Evolutionary conservation across 2,797 vertebrate genomes (phyloP).

Genomic region (Rhabdophis nuchalis): DNA sequence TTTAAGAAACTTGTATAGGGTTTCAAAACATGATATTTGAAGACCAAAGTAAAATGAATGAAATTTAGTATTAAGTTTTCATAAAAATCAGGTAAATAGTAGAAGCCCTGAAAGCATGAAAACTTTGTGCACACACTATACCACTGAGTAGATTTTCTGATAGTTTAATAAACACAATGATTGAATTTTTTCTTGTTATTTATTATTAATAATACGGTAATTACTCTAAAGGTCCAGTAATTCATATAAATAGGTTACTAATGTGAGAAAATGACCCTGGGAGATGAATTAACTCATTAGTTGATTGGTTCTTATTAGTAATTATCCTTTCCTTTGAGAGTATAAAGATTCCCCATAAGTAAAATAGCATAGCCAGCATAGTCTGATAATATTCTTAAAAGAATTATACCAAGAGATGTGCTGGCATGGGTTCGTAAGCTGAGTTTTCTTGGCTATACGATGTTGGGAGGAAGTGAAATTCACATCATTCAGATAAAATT

Average conservation of each 20-base stretch:
- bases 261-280: conserved; percentile 49
- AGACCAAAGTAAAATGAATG: background rate
- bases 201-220: conserved; percentile 56
- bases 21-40: background rate
- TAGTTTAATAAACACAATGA: conserved; percentile 54
- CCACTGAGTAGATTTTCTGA: conserved; percentile 36
- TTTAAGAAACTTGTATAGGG: conserved; percentile 3
- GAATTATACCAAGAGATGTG: conserved; percentile 2
- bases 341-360: conserved; percentile 37
- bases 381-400: conserved; percentile 50
- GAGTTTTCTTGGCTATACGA: background rate
- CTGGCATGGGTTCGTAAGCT: background rate
- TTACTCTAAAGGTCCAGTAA: conserved; percentile 44
- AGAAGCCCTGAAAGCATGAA: conserved; percentile 22
- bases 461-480: background rate
- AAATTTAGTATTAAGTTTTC: conserved; percentile 33
- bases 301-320: conserved; percentile 49
- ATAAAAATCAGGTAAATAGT: conserved; percentile 30
- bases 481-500: background rate
- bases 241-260: conserved; percentile 55
- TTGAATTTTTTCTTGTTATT: conserved; percentile 43
- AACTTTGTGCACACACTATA: conserved; percentile 28
- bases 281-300: conserved; percentile 52
- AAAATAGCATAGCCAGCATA: conserved; percentile 42
- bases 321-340: conserved; percentile 48